phyloP scores from a whole-genome alignment of 2,888 invertebrate genomes.

The Lasiommata megera region DNA sequence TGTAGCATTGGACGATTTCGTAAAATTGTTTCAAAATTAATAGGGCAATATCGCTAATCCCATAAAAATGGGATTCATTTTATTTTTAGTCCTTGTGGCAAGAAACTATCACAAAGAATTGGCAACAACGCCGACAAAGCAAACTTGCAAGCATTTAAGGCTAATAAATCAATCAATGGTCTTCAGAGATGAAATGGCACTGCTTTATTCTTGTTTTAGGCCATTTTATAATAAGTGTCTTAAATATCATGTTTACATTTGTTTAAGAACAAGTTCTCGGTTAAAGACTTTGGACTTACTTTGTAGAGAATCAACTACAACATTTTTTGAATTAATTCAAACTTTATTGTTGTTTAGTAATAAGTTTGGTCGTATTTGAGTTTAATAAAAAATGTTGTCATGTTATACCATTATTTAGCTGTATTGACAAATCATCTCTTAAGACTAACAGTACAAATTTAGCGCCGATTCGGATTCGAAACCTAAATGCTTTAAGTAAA shows the following conservation, averaged over 20 bases:
- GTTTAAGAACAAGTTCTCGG: too few relatives aligned
- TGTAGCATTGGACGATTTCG: constrained; percentile 75
- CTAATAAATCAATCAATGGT: constrained; percentile 11
- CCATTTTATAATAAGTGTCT: too few relatives aligned
- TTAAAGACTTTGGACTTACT: too few relatives aligned
- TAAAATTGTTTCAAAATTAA: constrained; percentile 43
- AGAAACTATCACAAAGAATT: constrained; percentile 73
- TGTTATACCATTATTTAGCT: too few relatives aligned
- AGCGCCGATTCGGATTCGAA: neutral
- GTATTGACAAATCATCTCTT: neutral
- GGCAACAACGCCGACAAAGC: constrained; percentile 39
- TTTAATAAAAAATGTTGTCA: too few relatives aligned
- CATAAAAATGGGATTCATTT: constrained; percentile 47
- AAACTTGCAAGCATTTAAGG: constrained; percentile 39
- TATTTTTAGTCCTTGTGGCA: constrained; percentile 61
- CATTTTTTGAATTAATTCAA: too few relatives aligned
- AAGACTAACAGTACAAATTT: neutral
- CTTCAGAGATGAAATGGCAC: neutral
- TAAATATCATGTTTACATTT: too few relatives aligned
- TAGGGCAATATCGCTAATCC: constrained; percentile 51
- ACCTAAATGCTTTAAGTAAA: constrained; percentile 30
- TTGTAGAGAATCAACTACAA: too few relatives aligned
- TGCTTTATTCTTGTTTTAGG: neutral
- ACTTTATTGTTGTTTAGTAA: too few relatives aligned
- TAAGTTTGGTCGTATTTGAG: too few relatives aligned